A percentile compares a stretch with the other conserved stretches of the same genome.
phyloP scores from a whole-genome alignment of 2,113 vertebrate species.

The Psittacula cyanocephala region DNA sequence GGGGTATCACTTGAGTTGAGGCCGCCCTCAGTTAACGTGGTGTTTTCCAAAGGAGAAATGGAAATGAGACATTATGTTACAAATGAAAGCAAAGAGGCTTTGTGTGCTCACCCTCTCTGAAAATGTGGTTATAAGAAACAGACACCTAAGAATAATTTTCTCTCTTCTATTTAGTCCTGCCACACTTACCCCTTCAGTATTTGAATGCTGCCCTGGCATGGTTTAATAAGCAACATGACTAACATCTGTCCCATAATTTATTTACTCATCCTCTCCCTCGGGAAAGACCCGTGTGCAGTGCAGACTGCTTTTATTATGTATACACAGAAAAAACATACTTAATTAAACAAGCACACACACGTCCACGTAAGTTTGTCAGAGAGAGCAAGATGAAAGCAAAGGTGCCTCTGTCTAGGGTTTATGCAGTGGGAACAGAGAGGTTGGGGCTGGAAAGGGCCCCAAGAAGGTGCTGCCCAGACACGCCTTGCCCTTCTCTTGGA shows the following conservation, averaged over 20 bases:
- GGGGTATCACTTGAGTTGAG: neutral
- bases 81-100: neutral
- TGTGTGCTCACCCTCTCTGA: neutral
- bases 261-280: neutral
- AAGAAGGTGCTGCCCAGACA: neutral
- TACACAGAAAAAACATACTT: rapidly evolving
- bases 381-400: slow-evolving; percentile 2
- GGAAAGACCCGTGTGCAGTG: neutral
- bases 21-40: neutral
- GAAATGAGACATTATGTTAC: neutral
- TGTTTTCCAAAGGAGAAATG: neutral
- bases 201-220: rapidly evolving
- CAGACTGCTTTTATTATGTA: neutral
- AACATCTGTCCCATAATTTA: neutral
- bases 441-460: rapidly evolving
- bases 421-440: rapidly evolving
- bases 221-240: neutral
- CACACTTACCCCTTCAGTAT: neutral
- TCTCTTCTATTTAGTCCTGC: neutral
- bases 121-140: neutral
- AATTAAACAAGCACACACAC: neutral
- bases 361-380: neutral
- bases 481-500: neutral
- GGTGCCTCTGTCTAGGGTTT: neutral
- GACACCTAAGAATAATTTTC: neutral